Conservation (phyloP, 2,888 invertebrate genomes). For the Glyphotaelius pellucidus region DNA sequence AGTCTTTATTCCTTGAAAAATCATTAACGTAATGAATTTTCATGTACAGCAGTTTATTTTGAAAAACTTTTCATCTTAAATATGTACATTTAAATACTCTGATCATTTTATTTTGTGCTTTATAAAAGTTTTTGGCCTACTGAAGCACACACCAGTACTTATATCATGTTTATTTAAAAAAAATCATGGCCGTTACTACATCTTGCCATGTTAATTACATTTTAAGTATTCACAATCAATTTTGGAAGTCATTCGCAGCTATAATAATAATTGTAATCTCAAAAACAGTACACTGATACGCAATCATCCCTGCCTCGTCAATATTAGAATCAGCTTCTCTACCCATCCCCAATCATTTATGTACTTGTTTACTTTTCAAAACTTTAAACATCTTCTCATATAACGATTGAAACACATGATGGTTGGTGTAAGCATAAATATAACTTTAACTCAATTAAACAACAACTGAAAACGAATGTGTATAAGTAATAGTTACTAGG, state of each 20-base stretch:
- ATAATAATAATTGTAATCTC: not conserved
- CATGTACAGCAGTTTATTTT: constrained; percentile 10
- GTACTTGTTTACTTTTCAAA: not conserved
- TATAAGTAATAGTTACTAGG: constrained; percentile 19
- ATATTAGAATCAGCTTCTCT: not conserved
- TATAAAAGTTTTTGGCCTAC: not conserved
- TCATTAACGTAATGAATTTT: constrained; percentile 9
- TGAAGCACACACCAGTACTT: not conserved
- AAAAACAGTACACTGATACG: not conserved
- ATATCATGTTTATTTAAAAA: not conserved
- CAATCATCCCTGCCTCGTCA: not conserved
- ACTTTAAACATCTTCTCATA: not conserved
- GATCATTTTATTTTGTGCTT: not conserved
- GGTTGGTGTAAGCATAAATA: not conserved
- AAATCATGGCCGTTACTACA: not conserved
- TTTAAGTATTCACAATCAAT: constrained; percentile 2
- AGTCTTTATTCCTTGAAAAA: constrained; percentile 15
- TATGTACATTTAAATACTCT: constrained; percentile 2
- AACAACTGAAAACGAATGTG: constrained; percentile 23
- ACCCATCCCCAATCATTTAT: not conserved
- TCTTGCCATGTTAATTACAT: not conserved
- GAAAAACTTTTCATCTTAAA: constrained; percentile 17
- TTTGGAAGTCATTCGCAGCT: not conserved
- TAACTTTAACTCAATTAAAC: not conserved
- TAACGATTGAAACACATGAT: not conserved